Percentiles rank a stretch among this genome's conserved stretches.
Conservation (phyloP, 2,797 vertebrate genomes). For the Merluccius polli region DNA sequence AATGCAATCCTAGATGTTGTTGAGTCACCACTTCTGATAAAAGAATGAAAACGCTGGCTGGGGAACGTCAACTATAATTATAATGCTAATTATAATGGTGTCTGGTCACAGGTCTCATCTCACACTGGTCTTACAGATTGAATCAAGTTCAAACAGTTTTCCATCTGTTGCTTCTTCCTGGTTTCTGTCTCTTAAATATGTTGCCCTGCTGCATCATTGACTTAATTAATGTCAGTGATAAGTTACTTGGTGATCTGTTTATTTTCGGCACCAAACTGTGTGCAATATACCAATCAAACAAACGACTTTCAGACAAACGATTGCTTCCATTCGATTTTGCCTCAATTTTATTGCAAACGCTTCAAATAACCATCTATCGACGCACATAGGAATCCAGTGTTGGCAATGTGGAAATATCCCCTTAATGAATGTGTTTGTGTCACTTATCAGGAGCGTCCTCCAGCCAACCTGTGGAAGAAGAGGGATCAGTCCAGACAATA, state of each 20-base stretch:
- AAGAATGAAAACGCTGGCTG: background rate
- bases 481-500: constrained; percentile 93
- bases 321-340: background rate
- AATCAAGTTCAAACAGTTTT: background rate
- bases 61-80: background rate
- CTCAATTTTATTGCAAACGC: background rate
- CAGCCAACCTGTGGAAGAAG: constrained; percentile 95
- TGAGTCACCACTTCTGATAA: background rate
- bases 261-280: background rate
- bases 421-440: background rate
- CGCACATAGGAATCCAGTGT: background rate
- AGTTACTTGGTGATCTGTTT: background rate
- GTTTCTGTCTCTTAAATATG: background rate
- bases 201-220: background rate
- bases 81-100: background rate
- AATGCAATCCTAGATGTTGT: background rate
- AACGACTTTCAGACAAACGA: too few relatives aligned
- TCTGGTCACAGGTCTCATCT: background rate
- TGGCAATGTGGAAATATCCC: background rate
- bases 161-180: background rate
- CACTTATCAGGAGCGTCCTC: constrained; percentile 84
- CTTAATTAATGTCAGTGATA: background rate
- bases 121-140: background rate
- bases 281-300: background rate
- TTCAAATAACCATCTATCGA: background rate